Conservation (phyloP, 92 coral and sea anemone genomes). For the Porites cylindrica region DNA sequence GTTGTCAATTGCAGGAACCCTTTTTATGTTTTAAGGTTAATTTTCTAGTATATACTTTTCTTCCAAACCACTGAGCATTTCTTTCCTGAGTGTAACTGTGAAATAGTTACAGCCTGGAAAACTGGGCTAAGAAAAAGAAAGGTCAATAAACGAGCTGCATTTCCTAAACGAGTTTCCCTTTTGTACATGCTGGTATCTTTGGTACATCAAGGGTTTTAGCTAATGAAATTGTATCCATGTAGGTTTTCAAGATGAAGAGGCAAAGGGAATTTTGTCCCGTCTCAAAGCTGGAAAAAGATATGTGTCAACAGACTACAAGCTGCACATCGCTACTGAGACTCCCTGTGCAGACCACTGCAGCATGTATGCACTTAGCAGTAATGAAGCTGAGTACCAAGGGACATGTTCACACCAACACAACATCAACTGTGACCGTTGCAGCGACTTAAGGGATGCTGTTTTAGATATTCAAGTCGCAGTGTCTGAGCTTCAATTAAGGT, state of each 20-base stretch:
- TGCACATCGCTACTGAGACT: constrained; percentile 36
- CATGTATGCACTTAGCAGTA: not conserved
- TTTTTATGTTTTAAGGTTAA: too few species aligned
- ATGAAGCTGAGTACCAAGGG: constrained; percentile 20
- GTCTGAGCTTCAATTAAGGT: not conserved
- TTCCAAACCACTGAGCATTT: too few species aligned
- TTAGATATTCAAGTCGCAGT: constrained; percentile 24
- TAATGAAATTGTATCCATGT: constrained; percentile 3
- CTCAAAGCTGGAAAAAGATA: constrained; percentile 39
- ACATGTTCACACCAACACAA: constrained; percentile 29
- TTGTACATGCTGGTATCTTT: too few species aligned
- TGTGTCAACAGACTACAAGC: constrained; percentile 53
- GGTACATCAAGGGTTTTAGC: not conserved
- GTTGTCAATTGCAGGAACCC: too few species aligned
- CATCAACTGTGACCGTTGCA: constrained; percentile 22
- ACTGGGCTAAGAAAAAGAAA: too few species aligned
- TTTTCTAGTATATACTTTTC: too few species aligned
- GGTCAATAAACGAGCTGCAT: too few species aligned
- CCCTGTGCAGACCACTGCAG: constrained; percentile 44
- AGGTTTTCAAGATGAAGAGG: constrained; percentile 33
- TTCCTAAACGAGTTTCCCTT: too few species aligned
- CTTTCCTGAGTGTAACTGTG: too few species aligned
- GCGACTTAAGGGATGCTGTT: constrained; percentile 7
- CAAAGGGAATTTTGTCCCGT: constrained; percentile 26
- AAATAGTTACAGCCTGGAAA: too few species aligned